phyloP scores from a whole-genome alignment of 2,888 invertebrate genomes.

The Opisthograptis luteolata region DNA sequence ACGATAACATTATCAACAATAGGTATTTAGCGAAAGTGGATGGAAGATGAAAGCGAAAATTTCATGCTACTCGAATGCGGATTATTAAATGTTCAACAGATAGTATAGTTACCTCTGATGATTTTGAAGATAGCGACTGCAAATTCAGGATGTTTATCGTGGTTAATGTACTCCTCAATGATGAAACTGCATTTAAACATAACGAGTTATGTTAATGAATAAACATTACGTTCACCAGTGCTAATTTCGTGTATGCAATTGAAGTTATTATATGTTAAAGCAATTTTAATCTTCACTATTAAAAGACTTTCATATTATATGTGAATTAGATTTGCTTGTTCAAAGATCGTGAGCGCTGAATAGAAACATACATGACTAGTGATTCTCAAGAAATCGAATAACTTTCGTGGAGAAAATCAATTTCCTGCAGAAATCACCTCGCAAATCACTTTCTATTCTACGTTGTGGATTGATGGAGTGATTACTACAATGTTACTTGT shows the following conservation, averaged over 20 bases:
- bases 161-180: conserved; percentile 18
- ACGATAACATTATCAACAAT: conserved; percentile 46
- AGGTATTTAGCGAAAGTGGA: conserved; percentile 51
- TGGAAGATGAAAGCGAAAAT: conserved; percentile 47
- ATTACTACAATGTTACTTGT: conserved; percentile 31
- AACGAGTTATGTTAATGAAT: conserved; percentile 5
- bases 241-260: conserved; percentile 3
- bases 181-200: conserved; percentile 9
- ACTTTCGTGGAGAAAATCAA: conserved; percentile 45
- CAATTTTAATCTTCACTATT: conserved; percentile 7
- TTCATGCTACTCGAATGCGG: conserved; percentile 36
- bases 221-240: conserved; percentile 7
- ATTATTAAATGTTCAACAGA: conserved; percentile 22
- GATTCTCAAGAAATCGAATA: conserved; percentile 26
- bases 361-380: conserved; percentile 23
- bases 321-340: conserved; percentile 17
- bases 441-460: conserved; percentile 50
- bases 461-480: conserved; percentile 31
- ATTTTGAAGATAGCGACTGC: conserved; percentile 15
- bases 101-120: conserved; percentile 20
- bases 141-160: conserved; percentile 20
- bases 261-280: conserved; percentile 7
- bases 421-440: conserved; percentile 45
- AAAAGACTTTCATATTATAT: conserved; percentile 7
- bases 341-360: conserved; percentile 12